phyloP scores from a whole-genome alignment of 2,113 vertebrate genomes.

The Ammodytes dubius region DNA sequence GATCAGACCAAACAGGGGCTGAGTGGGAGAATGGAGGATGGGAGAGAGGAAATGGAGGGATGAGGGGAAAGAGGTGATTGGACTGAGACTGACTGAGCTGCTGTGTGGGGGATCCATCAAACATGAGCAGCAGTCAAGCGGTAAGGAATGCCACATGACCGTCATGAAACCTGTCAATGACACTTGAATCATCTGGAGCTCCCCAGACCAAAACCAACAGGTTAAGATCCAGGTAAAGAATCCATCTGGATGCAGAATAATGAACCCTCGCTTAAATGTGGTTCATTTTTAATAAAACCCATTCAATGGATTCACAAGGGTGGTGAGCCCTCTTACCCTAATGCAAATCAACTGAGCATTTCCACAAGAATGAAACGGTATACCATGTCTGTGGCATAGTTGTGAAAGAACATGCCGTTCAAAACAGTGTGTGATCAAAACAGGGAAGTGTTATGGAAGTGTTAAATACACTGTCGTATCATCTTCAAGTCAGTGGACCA shows the following conservation, averaged over 20 bases:
- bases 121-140: slow-evolving; percentile 43
- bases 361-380: slow-evolving; percentile 21
- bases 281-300: slow-evolving; percentile 25
- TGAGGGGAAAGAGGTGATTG: slow-evolving; percentile 33
- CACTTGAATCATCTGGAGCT: slow-evolving; percentile 23
- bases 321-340: slow-evolving; percentile 12
- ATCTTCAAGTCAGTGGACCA: slow-evolving; percentile 28
- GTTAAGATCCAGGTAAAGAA: slow-evolving; percentile 47
- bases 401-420: slow-evolving; percentile 36
- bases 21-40: slow-evolving; percentile 13
- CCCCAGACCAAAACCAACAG: slow-evolving; percentile 28
- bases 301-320: background rate
- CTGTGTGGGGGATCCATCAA: slow-evolving; percentile 46
- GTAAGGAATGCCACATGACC: slow-evolving; percentile 32
- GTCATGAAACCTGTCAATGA: slow-evolving; percentile 55
- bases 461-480: slow-evolving; percentile 9
- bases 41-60: slow-evolving; percentile 9
- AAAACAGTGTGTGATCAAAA: slow-evolving; percentile 24
- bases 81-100: slow-evolving; percentile 52
- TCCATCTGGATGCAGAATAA: slow-evolving; percentile 44
- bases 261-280: slow-evolving; percentile 13
- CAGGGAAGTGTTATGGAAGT: slow-evolving; percentile 8
- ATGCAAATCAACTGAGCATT: slow-evolving; percentile 15
- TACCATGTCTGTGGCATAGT: slow-evolving; percentile 5
- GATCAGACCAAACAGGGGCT: slow-evolving; percentile 35